A percentile compares a stretch with the other conserved stretches of the same genome.
Evolutionary conservation across 2,113 vertebrate genomes (phyloP).

Genomic region (Rhinoderma darwinii): DNA sequence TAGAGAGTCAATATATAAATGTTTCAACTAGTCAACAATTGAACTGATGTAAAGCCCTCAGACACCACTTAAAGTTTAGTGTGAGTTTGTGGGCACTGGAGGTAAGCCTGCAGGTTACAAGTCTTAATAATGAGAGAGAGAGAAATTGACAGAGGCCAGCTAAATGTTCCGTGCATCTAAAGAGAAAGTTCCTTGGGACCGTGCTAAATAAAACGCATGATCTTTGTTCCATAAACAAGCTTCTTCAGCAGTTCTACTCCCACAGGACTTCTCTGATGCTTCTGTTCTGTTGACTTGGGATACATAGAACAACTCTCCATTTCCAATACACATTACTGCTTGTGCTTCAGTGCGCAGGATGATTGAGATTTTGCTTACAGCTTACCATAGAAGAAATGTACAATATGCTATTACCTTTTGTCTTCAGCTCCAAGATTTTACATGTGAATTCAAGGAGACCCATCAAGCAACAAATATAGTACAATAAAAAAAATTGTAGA

Average conservation of each 20-base stretch:
- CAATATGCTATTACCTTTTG: neutral
- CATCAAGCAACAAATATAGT: neutral
- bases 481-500: too few relatives aligned
- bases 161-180: slow-evolving; percentile 57
- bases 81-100: neutral
- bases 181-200: slow-evolving; percentile 62
- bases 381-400: neutral
- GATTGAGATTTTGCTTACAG: slow-evolving; percentile 27
- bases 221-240: slow-evolving; percentile 68
- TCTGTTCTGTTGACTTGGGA: slow-evolving; percentile 59
- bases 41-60: slow-evolving; percentile 12
- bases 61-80: slow-evolving; percentile 33
- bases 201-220: slow-evolving; percentile 66
- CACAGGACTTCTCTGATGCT: slow-evolving; percentile 54
- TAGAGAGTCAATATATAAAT: neutral
- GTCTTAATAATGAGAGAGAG: slow-evolving; percentile 37
- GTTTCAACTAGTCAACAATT: slow-evolving; percentile 9
- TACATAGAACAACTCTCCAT: slow-evolving; percentile 60
- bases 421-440: neutral
- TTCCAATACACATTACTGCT: slow-evolving; percentile 59
- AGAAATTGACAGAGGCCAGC: slow-evolving; percentile 61
- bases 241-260: slow-evolving; percentile 62
- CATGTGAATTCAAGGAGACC: neutral
- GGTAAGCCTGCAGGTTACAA: slow-evolving; percentile 33
- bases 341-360: slow-evolving; percentile 54